Base-by-base conservation (phyloP, 1,140 invertebrate species). In the Nephotettix cincticeps region DNA sequence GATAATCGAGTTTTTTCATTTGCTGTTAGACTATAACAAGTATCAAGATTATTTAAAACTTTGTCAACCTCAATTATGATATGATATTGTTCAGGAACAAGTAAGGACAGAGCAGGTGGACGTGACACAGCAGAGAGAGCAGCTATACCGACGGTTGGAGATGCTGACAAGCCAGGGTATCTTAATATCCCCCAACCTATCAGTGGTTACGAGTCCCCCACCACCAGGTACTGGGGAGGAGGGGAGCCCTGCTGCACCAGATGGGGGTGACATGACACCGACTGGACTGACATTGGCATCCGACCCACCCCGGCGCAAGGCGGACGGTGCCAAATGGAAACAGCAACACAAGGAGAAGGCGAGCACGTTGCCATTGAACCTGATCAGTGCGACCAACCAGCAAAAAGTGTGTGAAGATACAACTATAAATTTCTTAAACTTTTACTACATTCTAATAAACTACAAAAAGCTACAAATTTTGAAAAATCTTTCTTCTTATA, bases 301-400 rank as follows among this genome's bases (percentile, higher is more conserved):
- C 40, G 76, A 78, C 43, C 71, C 70, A 25, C 71, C 71, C 17
- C 70, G 71, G 28, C 72, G 80, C 19, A 77, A 78, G 71, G 43
- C 68, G 0, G 78, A 79, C 56, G 69, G 74, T 30, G 32, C 69
- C 9, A 77, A 76, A 73, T 74, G 78, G 75, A 78, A 81, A 71
- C 67, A 71, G 51, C 69, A 70, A 68, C 68, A 70, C 61, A 56
- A 71, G 11, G 61, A 56, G 69, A 74, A 77, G 71, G 70, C 76
- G 4, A 75, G 77, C 28, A 76, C 78, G 36, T 69, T 92, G 51
- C 90, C 91, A 0, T 77, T 90, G 14, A 91, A 94, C 81, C 79
- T 94, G 64, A 87, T 93, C 29, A 93, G 92, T 80, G 88, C 92
- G 40, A 92, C 89, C 30, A 94, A 94, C 83, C 91, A 93, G 77